Percentiles rank a stretch among this genome's conserved stretches.
Evolutionary conservation across 2,888 invertebrate genomes (phyloP).

Genomic region (Mactromeris polynyma): DNA sequence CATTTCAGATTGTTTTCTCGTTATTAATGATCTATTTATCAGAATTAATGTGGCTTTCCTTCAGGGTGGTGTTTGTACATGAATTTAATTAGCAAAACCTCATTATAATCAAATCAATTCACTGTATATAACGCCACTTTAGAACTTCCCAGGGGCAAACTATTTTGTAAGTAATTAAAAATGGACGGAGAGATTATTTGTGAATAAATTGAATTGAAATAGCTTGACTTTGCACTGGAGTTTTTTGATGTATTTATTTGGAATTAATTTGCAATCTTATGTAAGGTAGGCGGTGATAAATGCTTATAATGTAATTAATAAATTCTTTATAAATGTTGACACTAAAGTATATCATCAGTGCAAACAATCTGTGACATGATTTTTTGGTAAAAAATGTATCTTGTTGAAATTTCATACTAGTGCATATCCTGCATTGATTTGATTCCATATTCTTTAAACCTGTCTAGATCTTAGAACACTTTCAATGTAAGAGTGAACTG

Average conservation of each 20-base stretch:
- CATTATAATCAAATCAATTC: conserved; percentile 38
- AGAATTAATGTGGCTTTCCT: conserved; percentile 28
- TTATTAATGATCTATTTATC: conserved; percentile 46
- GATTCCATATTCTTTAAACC: no score
- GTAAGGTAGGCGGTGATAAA: background rate
- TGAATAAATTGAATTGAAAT: background rate
- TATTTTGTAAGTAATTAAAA: conserved; percentile 3
- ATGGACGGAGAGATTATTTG: background rate
- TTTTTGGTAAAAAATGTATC: background rate
- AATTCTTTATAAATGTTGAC: background rate
- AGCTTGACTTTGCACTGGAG: background rate
- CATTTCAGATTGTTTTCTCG: conserved; percentile 31
- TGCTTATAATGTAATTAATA: background rate
- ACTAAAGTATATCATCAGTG: background rate
- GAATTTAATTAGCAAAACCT: conserved; percentile 35
- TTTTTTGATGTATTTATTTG: background rate
- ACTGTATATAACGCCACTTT: conserved; percentile 7
- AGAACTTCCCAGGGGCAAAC: background rate
- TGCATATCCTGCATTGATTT: no score
- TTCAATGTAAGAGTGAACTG: no score
- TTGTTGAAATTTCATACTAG: no score
- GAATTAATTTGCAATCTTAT: conserved; percentile 5
- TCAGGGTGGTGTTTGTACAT: conserved; percentile 25
- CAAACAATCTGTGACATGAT: background rate
- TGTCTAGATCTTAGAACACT: no score